A percentile compares a stretch with the other conserved stretches of the same genome.
Conservation (phyloP, 2,888 invertebrate genomes). For the Malacosoma neustria region DNA sequence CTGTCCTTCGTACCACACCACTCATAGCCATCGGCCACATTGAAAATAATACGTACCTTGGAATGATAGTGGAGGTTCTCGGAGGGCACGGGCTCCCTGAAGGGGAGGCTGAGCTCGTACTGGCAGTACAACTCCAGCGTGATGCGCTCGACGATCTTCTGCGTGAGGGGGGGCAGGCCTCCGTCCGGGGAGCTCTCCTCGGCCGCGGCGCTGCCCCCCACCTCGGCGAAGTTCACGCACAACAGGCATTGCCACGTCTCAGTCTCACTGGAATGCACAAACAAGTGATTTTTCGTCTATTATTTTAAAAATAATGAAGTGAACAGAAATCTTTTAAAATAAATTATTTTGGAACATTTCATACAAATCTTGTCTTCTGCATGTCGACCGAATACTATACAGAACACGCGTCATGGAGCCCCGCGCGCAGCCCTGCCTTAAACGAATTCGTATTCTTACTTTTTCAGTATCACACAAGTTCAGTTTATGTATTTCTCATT, state of each 20-base stretch:
- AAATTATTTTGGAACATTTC: too few relatives aligned
- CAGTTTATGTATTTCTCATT: too few relatives aligned
- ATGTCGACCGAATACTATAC: too few relatives aligned
- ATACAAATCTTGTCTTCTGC: too few relatives aligned
- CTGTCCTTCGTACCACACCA: too few relatives aligned
- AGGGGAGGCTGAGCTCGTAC: constrained; percentile 90
- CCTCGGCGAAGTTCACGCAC: constrained; percentile 87
- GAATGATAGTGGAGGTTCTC: constrained; percentile 65
- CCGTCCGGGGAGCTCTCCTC: constrained; percentile 55
- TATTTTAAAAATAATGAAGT: too few relatives aligned
- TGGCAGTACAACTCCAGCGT: constrained; percentile 94
- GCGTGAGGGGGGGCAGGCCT: constrained; percentile 74
- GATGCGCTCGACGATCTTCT: constrained; percentile 86
- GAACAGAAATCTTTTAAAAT: too few relatives aligned
- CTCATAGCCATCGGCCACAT: too few relatives aligned
- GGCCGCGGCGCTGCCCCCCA: constrained; percentile 40
- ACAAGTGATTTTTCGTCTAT: too few relatives aligned
- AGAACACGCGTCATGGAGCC: neutral
- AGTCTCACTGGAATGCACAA: constrained; percentile 77
- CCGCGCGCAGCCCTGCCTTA: too few relatives aligned
- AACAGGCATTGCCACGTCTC: constrained; percentile 95
- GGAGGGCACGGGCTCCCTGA: constrained; percentile 87
- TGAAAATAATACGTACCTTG: constrained; percentile 38
- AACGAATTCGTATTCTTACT: too few relatives aligned
- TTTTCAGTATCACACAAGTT: too few relatives aligned